These are phyloP conservation scores for Melinaea marsaeus DNA, from an alignment of 2,888 invertebrate genomes.

Conservation along the genomic window DNA sequence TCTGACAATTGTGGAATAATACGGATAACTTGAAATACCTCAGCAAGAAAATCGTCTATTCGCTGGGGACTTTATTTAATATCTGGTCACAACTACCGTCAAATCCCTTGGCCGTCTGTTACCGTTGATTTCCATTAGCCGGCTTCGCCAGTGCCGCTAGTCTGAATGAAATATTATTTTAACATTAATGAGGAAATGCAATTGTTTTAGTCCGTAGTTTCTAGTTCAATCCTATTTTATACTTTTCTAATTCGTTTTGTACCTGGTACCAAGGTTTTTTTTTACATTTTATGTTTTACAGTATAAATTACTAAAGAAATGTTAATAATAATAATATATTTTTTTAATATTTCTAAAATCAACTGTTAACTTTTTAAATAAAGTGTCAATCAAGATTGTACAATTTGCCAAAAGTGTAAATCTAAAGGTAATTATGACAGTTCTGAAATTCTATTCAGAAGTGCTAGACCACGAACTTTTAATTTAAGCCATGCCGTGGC, in stretches of 20 bases:
- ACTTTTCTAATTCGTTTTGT: background rate
- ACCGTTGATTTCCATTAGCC: slow-evolving; percentile 23
- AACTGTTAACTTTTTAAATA: too few relatives aligned
- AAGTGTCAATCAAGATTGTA: too few relatives aligned
- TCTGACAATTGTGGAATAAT: too few relatives aligned
- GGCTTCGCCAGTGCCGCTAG: slow-evolving; percentile 3
- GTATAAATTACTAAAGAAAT: too few relatives aligned
- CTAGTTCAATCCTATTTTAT: slow-evolving; percentile 1
- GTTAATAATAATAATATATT: too few relatives aligned
- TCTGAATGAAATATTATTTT: slow-evolving; percentile 12
- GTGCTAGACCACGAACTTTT: too few relatives aligned
- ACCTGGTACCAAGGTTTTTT: background rate
- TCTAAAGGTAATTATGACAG: too few relatives aligned
- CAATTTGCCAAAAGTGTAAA: too few relatives aligned
- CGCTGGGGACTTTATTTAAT: slow-evolving; percentile 17
- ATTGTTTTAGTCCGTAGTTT: background rate
- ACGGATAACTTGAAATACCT: background rate
- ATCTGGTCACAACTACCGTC: slow-evolving; percentile 16
- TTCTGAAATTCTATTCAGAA: too few relatives aligned
- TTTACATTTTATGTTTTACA: background rate
- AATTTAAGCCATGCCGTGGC: too few relatives aligned
- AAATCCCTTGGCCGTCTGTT: slow-evolving; percentile 23
- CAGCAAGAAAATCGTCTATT: slow-evolving; percentile 14
- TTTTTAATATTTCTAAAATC: too few relatives aligned
- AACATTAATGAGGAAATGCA: slow-evolving; percentile 3